These are phyloP conservation scores for Istiophorus platypterus DNA, from an alignment of 2,113 vertebrate species.

Conservation along the genomic window DNA sequence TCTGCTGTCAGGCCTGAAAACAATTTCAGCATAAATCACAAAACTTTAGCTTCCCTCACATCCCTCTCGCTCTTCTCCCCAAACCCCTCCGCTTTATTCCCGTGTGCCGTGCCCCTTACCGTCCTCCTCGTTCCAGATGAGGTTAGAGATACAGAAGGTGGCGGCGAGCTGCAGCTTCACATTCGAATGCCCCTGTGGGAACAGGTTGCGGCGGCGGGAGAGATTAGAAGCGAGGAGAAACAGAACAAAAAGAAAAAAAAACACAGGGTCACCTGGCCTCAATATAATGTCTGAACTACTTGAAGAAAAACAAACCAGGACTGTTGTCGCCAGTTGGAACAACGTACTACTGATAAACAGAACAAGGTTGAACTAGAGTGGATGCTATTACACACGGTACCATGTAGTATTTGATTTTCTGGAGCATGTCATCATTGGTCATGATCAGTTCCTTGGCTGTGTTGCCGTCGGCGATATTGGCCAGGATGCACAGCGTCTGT, in stretches of 20 bases:
- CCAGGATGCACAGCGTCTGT: constrained; percentile 96
- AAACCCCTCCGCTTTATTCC: background rate
- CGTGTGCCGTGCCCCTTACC: constrained; percentile 84
- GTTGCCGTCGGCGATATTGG: constrained; percentile 97
- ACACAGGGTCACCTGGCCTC: background rate
- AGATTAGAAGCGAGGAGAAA: background rate
- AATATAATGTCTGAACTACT: background rate
- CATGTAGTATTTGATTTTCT: constrained; percentile 99
- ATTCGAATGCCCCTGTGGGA: constrained; percentile 93
- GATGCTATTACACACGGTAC: constrained; percentile 70
- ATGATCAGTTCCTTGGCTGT: constrained; percentile 98
- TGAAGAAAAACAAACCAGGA: background rate
- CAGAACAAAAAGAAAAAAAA: background rate
- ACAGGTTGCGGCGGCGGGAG: constrained; percentile 1
- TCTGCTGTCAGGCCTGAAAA: background rate
- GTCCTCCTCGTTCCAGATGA: constrained; percentile 99
- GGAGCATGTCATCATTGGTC: constrained; percentile 98
- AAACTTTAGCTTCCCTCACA: background rate
- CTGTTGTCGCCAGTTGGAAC: background rate
- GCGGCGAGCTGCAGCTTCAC: constrained; percentile 97
- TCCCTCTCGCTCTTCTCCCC: background rate
- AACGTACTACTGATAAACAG: background rate
- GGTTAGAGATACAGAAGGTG: constrained; percentile 98
- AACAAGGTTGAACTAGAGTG: background rate
- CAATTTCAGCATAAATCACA: no score